Conservation (phyloP, 2,113 vertebrate genomes). For the Archilochus colubris region DNA sequence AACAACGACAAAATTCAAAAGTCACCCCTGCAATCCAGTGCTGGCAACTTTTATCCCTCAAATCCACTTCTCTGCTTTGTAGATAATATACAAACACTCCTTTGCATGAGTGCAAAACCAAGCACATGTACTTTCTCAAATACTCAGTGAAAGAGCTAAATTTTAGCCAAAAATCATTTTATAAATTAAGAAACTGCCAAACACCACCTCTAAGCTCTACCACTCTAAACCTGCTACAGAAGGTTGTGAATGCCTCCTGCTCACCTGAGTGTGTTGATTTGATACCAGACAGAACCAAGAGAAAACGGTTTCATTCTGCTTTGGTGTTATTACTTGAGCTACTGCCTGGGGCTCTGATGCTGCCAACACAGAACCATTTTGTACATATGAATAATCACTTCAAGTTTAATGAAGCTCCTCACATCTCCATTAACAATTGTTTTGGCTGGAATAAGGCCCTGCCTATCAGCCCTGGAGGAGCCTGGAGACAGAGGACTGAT, state of each 20-base stretch:
- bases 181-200: background rate
- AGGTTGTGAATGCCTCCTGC: background rate
- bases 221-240: background rate
- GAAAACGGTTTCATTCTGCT: constrained; percentile 9
- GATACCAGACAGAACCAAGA: background rate
- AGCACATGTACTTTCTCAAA: background rate
- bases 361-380: constrained; percentile 29
- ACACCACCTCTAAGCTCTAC: background rate
- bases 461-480: constrained; percentile 42
- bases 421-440: constrained; percentile 53
- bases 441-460: constrained; percentile 42
- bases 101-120: background rate
- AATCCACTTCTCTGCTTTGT: constrained; percentile 1
- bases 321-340: background rate
- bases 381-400: constrained; percentile 34
- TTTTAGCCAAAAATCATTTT: background rate
- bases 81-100: background rate
- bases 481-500: constrained; percentile 29
- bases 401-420: constrained; percentile 49
- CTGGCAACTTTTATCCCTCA: background rate
- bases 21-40: background rate
- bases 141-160: background rate
- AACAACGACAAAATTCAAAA: background rate
- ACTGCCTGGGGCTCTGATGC: background rate
- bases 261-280: background rate